Conservation (phyloP, 2,888 invertebrate genomes). For the Tachina lurida region DNA sequence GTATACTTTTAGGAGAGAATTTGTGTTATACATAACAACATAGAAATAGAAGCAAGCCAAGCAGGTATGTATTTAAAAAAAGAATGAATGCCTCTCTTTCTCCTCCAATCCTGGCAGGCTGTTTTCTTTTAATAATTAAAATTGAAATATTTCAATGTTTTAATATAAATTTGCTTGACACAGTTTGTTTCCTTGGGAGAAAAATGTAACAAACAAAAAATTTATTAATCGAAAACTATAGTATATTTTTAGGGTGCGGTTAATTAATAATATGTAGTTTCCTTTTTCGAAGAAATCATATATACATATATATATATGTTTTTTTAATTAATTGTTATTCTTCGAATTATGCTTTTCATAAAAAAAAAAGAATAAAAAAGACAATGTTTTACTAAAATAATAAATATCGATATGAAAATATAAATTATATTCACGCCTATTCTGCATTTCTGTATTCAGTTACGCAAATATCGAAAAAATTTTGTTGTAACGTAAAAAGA, state of each 20-base stretch:
- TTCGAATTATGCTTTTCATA: too few species aligned
- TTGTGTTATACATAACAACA: slow-evolving; percentile 36
- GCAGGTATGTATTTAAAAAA: neutral
- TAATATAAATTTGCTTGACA: neutral
- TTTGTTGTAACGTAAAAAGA: too few species aligned
- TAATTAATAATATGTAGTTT: neutral
- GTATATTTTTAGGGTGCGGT: slow-evolving; percentile 11
- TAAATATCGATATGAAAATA: too few species aligned
- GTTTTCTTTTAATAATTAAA: slow-evolving; percentile 6
- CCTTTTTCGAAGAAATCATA: neutral
- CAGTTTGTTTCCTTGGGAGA: neutral
- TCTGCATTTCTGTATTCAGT: too few species aligned
- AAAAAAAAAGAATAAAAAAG: too few species aligned
- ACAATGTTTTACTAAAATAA: too few species aligned
- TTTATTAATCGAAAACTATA: neutral
- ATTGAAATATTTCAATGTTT: neutral
- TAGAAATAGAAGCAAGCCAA: neutral
- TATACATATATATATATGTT: too few species aligned
- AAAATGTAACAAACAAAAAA: neutral
- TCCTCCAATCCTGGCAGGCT: too few species aligned
- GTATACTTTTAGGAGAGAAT: slow-evolving; percentile 49
- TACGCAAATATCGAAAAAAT: too few species aligned
- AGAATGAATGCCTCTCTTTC: neutral
- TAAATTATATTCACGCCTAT: too few species aligned
- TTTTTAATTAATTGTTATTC: too few species aligned